These are phyloP conservation scores for Sepioteuthis lessoniana DNA, from an alignment of 2,888 invertebrate genomes.

Conservation along the genomic window DNA sequence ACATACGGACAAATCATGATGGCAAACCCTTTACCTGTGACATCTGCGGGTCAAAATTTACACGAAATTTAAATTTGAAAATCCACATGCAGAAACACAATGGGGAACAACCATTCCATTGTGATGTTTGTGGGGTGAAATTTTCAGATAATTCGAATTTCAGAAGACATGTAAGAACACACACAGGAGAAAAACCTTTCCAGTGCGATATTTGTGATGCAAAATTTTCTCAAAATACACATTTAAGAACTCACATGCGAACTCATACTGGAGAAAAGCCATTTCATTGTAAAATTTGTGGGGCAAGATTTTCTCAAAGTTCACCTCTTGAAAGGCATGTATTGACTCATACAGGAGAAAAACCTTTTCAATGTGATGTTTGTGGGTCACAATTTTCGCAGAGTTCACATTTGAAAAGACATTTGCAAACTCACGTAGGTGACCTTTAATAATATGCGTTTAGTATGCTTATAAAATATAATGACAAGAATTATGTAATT, in stretches of 20 bases:
- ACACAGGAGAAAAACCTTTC: conserved; percentile 35
- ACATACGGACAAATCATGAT: not conserved
- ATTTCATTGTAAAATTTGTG: conserved; percentile 40
- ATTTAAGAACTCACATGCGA: not conserved
- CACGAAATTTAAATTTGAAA: not conserved
- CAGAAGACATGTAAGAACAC: not conserved
- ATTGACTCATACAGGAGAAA: not conserved
- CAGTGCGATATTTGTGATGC: not conserved
- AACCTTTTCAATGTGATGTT: not conserved
- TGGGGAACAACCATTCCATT: conserved; percentile 13
- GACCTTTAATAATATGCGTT: not conserved
- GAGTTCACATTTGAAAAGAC: conserved; percentile 1
- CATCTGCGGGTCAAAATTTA: not conserved
- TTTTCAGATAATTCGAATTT: not conserved
- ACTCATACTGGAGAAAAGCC: conserved; percentile 35
- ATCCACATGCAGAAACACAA: conserved; percentile 6
- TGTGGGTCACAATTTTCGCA: not conserved
- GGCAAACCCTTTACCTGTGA: conserved; percentile 25
- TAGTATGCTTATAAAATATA: too few species aligned
- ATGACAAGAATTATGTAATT: too few species aligned
- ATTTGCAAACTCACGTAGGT: not conserved
- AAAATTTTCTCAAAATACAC: not conserved
- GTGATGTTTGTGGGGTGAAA: not conserved
- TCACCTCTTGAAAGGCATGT: not conserved
- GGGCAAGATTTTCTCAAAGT: not conserved